A percentile compares a stretch with the other conserved stretches of the same genome.
Conservation (phyloP, 2,797 vertebrate genomes). For the Cuculus canorus region DNA sequence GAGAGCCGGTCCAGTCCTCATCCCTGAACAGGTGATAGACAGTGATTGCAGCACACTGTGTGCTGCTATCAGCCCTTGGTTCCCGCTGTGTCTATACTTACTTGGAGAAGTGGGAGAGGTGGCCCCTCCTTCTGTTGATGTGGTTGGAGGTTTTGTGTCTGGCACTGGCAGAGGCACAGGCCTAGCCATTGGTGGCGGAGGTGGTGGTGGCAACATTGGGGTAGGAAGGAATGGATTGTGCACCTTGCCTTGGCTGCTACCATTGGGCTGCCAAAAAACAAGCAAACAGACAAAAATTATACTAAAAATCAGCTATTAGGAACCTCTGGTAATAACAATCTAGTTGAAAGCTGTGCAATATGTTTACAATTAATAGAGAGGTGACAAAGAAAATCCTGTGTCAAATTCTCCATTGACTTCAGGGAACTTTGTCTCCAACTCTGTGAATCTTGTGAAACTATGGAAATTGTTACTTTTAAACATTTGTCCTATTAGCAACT, state of each 20-base stretch:
- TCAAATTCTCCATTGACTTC: background rate
- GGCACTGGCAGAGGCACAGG: constrained; percentile 95
- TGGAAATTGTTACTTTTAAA: background rate
- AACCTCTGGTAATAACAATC: constrained; percentile 21
- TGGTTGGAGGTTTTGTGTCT: constrained; percentile 96
- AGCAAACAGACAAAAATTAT: constrained; percentile 70
- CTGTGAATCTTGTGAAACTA: background rate
- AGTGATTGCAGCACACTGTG: background rate
- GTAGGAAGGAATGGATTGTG: constrained; percentile 99
- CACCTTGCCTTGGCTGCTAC: constrained; percentile 98
- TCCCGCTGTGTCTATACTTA: constrained; percentile 80
- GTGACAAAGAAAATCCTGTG: background rate
- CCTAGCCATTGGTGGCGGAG: constrained; percentile 96
- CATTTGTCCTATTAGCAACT: background rate
- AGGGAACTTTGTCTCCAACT: background rate
- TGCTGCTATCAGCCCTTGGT: background rate
- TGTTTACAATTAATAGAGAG: constrained; percentile 15
- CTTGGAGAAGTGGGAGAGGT: constrained; percentile 96
- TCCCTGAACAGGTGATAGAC: background rate
- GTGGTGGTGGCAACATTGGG: constrained; percentile 97
- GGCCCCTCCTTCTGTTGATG: constrained; percentile 92
- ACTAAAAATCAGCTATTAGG: constrained; percentile 57
- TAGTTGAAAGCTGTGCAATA: background rate
- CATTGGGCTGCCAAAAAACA: constrained; percentile 86
- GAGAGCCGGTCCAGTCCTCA: background rate